Percentiles rank a stretch among this genome's conserved stretches.
Conservation (phyloP, 2,113 vertebrate genomes). For the Petrocephalus microphthalmus region DNA sequence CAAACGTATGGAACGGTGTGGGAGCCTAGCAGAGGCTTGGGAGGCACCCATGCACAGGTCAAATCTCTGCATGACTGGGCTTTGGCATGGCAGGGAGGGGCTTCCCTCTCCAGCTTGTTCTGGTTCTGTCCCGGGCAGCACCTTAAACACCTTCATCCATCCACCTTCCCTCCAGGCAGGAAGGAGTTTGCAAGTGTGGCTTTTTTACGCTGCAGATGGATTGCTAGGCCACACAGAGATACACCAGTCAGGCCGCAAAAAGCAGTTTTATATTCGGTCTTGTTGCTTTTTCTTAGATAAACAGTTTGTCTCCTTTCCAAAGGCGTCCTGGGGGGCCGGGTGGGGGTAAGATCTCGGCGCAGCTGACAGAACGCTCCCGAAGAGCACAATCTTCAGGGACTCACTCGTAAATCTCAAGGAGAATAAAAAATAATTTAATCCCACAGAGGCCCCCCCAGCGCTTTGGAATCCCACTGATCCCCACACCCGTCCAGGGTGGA, state of each 20-base stretch:
- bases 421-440: not conserved
- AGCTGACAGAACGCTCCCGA: not conserved
- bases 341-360: not conserved
- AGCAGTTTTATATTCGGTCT: not conserved
- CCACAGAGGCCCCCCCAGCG: not conserved
- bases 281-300: not conserved
- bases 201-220: not conserved
- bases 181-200: not conserved
- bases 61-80: not conserved
- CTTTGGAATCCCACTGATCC: too few relatives aligned
- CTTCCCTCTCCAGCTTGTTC: not conserved
- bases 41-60: too few relatives aligned
- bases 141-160: not conserved
- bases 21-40: too few relatives aligned
- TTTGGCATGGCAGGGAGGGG: not conserved
- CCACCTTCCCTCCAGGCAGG: not conserved
- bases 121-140: not conserved
- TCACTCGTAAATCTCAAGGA: not conserved
- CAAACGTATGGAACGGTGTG: not conserved
- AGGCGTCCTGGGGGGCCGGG: not conserved
- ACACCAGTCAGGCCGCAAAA: not conserved
- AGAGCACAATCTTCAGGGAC: not conserved
- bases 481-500: not conserved
- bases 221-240: not conserved
- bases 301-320: not conserved